A percentile compares a stretch with the other conserved stretches of the same genome.
phyloP scores from a whole-genome alignment of 2,797 vertebrate species.

The Oreortyx pictus region DNA sequence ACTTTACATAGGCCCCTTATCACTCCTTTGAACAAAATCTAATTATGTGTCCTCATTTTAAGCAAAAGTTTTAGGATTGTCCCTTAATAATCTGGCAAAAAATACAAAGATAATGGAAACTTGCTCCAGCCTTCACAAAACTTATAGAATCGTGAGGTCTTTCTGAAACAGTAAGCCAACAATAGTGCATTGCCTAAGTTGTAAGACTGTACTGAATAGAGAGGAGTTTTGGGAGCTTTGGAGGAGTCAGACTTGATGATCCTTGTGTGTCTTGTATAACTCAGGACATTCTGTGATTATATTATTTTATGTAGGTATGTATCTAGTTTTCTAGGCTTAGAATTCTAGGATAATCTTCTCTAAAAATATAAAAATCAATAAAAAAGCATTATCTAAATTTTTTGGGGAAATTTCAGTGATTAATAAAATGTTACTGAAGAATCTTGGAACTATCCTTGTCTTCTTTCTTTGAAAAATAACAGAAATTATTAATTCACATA shows the following conservation, averaged over 20 bases:
- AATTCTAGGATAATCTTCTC: neutral
- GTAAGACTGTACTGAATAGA: neutral
- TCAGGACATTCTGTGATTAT: neutral
- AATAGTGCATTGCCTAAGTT: neutral
- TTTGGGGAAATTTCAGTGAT: neutral
- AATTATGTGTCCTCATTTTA: fast-evolving
- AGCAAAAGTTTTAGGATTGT: neutral
- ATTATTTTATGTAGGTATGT: neutral
- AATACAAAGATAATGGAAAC: neutral
- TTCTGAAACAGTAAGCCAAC: neutral
- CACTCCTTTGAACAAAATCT: neutral
- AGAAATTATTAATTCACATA: neutral
- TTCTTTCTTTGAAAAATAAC: neutral
- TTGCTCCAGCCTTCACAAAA: neutral
- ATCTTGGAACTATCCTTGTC: neutral
- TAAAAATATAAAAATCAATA: neutral
- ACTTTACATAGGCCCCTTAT: neutral
- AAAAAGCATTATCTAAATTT: neutral
- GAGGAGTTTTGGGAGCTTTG: neutral
- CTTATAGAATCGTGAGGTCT: neutral
- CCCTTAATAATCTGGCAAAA: neutral
- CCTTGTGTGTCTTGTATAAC: neutral
- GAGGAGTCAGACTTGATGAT: neutral
- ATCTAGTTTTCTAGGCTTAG: neutral
- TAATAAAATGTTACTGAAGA: neutral